A percentile compares a stretch with the other conserved stretches of the same genome.
phyloP scores from a whole-genome alignment of 2,888 invertebrate genomes.

The Leucophenga maculata region DNA sequence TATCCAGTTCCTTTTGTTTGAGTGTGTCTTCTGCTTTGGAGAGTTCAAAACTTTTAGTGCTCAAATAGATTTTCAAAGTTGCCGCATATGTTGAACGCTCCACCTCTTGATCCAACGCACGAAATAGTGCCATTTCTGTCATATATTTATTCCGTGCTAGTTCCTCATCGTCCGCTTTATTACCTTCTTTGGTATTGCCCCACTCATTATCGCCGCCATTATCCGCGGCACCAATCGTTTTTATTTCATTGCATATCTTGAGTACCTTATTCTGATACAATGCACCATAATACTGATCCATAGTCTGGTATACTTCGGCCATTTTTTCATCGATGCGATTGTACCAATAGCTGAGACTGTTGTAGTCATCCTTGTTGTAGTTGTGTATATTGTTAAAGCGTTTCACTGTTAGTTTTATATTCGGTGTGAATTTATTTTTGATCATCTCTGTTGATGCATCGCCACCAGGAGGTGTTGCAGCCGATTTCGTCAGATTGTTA shows the following conservation, averaged over 20 bases:
- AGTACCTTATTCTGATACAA: slow-evolving; percentile 42
- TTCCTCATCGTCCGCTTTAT: slow-evolving; percentile 21
- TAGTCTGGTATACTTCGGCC: slow-evolving; percentile 39
- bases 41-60: slow-evolving; percentile 53
- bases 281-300: slow-evolving; percentile 47
- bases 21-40: slow-evolving; percentile 40
- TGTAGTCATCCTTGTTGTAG: slow-evolving; percentile 43
- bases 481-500: not conserved
- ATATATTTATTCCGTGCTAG: slow-evolving; percentile 33
- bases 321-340: slow-evolving; percentile 50
- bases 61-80: slow-evolving; percentile 48
- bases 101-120: slow-evolving; percentile 44
- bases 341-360: slow-evolving; percentile 53
- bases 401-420: not conserved
- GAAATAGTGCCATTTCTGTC: slow-evolving; percentile 41
- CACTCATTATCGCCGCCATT: slow-evolving; percentile 42
- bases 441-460: not conserved
- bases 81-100: slow-evolving; percentile 37
- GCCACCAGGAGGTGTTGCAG: not conserved
- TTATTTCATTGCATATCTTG: slow-evolving; percentile 45
- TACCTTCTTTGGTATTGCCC: not conserved
- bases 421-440: not conserved
- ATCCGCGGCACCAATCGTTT: slow-evolving; percentile 28
- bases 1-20: slow-evolving; percentile 43
- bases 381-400: not conserved